These are phyloP conservation scores for Ascaphus truei DNA, from an alignment of 2,113 vertebrate species.

Conservation along the genomic window DNA sequence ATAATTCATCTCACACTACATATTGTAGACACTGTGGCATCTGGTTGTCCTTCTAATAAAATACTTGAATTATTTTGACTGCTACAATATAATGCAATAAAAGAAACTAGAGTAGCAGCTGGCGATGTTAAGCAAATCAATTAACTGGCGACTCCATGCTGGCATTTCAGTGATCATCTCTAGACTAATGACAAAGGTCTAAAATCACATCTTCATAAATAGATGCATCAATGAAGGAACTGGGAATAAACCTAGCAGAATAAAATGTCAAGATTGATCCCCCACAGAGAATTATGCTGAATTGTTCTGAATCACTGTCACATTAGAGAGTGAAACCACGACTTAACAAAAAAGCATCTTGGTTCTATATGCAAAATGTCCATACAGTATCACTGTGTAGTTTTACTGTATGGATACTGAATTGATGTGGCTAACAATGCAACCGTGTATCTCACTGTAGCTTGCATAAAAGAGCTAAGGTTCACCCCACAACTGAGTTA, in stretches of 20 bases:
- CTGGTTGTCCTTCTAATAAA: constrained; percentile 23
- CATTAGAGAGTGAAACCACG: background rate
- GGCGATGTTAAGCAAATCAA: constrained; percentile 31
- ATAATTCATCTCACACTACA: constrained; percentile 19
- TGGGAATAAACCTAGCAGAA: constrained; percentile 25
- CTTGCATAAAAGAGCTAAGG: too few species aligned
- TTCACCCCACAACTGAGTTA: too few species aligned
- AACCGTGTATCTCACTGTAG: too few species aligned
- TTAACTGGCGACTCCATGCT: constrained; percentile 32
- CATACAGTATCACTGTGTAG: too few species aligned
- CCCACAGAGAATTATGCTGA: constrained; percentile 2
- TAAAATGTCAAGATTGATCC: constrained; percentile 10
- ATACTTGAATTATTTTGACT: background rate
- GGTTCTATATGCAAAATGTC: too few species aligned
- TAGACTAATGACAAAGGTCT: constrained; percentile 24
- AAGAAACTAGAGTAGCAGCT: constrained; percentile 14
- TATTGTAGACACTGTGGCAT: constrained; percentile 26
- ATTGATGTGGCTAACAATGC: too few species aligned
- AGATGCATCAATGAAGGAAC: constrained; percentile 9
- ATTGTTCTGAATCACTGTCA: background rate
- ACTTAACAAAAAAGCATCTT: background rate
- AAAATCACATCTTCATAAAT: constrained; percentile 23
- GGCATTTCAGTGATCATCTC: constrained; percentile 20
- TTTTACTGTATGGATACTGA: too few species aligned
- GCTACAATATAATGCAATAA: constrained; percentile 19